Percentiles rank a stretch among this genome's conserved stretches.
These are phyloP conservation scores for Nibea albiflora DNA, from an alignment of 2,113 vertebrate species.

Conservation along the genomic window DNA sequence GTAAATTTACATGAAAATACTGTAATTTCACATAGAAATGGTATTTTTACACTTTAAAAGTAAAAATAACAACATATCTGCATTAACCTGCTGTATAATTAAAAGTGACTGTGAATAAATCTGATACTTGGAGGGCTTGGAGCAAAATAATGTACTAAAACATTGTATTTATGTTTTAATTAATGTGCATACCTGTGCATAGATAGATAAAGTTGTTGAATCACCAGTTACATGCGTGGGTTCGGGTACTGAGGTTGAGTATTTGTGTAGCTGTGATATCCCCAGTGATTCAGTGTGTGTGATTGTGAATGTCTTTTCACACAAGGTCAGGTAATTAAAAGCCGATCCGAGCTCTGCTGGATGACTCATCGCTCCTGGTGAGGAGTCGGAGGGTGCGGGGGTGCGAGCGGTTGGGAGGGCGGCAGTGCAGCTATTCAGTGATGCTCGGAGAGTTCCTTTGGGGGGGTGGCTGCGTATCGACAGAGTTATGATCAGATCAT, in stretches of 20 bases:
- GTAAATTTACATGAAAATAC: too few relatives aligned
- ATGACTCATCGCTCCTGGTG: constrained; percentile 74
- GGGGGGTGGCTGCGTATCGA: neutral
- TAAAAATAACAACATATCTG: neutral
- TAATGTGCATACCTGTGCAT: neutral
- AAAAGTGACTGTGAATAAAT: neutral
- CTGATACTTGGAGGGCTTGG: neutral
- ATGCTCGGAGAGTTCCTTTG: neutral
- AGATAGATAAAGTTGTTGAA: constrained; percentile 4
- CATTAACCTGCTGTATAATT: neutral
- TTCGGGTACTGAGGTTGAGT: neutral
- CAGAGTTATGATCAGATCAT: neutral
- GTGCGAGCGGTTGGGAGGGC: neutral
- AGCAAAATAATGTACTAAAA: neutral
- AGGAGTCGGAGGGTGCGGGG: constrained; percentile 42
- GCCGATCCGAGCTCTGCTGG: constrained; percentile 58
- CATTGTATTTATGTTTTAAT: too few relatives aligned
- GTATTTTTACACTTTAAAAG: neutral
- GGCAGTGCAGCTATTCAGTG: constrained; percentile 20
- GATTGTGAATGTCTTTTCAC: constrained; percentile 51
- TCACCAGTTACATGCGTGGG: neutral
- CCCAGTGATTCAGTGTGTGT: constrained; percentile 28
- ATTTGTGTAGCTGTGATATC: constrained; percentile 9
- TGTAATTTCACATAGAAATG: too few relatives aligned
- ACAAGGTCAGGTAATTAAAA: constrained; percentile 78